A percentile compares a stretch with the other conserved stretches of the same genome.
These are phyloP conservation scores for Grallaria varia DNA, from an alignment of 2,113 vertebrate species.

Conservation along the genomic window DNA sequence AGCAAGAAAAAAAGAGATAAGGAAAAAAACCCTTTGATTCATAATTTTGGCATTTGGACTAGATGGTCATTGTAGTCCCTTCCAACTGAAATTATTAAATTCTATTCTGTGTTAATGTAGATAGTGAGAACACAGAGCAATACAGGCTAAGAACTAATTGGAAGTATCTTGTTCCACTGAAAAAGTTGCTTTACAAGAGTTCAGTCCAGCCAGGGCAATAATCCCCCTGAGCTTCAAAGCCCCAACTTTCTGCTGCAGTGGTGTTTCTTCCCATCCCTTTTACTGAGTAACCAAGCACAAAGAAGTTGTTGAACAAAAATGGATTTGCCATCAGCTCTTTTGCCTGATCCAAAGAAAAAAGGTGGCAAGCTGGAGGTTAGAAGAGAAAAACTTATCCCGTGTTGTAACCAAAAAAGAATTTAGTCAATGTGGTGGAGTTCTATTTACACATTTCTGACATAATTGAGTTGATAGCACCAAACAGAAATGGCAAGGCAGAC, in stretches of 20 bases:
- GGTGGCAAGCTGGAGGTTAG: not conserved
- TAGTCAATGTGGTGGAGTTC: not conserved
- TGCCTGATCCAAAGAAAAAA: not conserved
- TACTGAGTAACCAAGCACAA: accelerated
- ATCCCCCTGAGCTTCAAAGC: not conserved
- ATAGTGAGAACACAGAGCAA: not conserved
- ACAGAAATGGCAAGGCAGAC: not conserved
- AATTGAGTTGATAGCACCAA: not conserved
- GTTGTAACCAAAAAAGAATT: not conserved
- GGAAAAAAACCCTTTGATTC: not conserved
- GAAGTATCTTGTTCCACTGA: not conserved
- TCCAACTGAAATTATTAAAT: not conserved
- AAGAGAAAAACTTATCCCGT: not conserved
- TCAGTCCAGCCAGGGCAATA: not conserved
- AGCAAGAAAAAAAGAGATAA: not conserved
- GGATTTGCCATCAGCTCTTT: not conserved
- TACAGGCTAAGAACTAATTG: not conserved
- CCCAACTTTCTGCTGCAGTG: not conserved
- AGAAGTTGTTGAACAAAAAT: not conserved
- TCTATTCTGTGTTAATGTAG: not conserved
- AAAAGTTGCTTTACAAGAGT: not conserved
- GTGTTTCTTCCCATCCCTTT: not conserved
- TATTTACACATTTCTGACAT: not conserved
- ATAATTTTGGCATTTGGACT: not conserved
- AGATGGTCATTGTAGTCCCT: not conserved